Conservation (phyloP, 1,140 invertebrate genomes). For the Melitaea cinxia region DNA sequence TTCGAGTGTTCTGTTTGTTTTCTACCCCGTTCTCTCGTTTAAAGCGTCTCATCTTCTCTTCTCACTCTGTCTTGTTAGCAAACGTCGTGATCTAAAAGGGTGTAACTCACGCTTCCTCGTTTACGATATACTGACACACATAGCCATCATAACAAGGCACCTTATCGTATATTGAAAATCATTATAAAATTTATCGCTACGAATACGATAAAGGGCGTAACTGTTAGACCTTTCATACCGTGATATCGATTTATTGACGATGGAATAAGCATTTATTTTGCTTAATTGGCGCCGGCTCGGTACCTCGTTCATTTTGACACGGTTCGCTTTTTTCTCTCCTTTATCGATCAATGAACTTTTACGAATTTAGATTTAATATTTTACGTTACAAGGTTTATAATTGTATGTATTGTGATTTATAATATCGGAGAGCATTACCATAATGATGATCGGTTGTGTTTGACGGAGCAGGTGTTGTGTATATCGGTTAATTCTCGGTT, state of each 20-base stretch:
- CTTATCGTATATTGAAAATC: conserved; percentile 59
- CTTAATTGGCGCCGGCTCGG: conserved; percentile 69
- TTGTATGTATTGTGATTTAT: conserved; percentile 40
- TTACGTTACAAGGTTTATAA: conserved; percentile 54
- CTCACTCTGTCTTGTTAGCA: conserved; percentile 74
- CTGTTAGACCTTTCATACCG: conserved; percentile 53
- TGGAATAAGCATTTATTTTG: conserved; percentile 76
- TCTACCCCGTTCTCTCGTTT: conserved; percentile 53
- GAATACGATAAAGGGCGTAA: conserved; percentile 73
- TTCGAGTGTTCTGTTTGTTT: conserved; percentile 76
- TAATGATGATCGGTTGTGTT: conserved; percentile 73
- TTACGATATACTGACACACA: conserved; percentile 79
- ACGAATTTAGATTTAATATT: conserved; percentile 49
- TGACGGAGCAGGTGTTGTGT: conserved; percentile 77
- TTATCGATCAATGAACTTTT: conserved; percentile 37
- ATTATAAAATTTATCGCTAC: conserved; percentile 49
- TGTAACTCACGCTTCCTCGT: conserved; percentile 73
- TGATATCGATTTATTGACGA: conserved; percentile 73
- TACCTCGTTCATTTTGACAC: conserved; percentile 66
- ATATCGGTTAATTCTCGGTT: conserved; percentile 77
- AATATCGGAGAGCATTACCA: conserved; percentile 73
- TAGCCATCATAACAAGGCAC: conserved; percentile 74
- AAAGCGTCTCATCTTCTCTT: conserved; percentile 46
- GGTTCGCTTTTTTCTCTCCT: conserved; percentile 50
- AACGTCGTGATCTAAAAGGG: conserved; percentile 68